Percentiles rank a stretch among this genome's conserved stretches.
phyloP scores from a whole-genome alignment of 2,113 vertebrate species.

The Daboia siamensis region DNA sequence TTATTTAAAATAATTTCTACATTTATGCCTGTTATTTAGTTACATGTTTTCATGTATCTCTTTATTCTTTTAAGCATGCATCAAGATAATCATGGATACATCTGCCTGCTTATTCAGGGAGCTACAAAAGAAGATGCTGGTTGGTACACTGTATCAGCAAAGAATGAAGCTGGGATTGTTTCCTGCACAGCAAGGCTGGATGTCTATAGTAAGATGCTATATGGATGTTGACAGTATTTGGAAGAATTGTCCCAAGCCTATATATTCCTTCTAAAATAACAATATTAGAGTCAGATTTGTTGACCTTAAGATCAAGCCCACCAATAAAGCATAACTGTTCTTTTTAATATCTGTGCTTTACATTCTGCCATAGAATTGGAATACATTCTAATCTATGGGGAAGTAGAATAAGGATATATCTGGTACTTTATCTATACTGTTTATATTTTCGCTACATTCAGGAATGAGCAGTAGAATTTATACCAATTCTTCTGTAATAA shows the following conservation, averaged over 20 bases:
- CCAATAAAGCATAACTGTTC: background rate
- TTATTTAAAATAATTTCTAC: background rate
- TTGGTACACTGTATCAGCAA: slow-evolving; percentile 97
- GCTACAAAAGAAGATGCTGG: slow-evolving; percentile 92
- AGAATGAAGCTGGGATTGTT: slow-evolving; percentile 95
- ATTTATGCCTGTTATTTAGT: slow-evolving; percentile 1
- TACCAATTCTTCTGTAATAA: background rate
- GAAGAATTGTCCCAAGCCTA: background rate
- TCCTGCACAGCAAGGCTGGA: slow-evolving; percentile 95
- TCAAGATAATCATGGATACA: slow-evolving; percentile 93
- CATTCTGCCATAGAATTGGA: background rate
- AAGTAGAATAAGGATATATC: background rate
- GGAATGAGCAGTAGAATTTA: background rate
- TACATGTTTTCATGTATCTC: slow-evolving; percentile 9
- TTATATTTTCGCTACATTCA: background rate
- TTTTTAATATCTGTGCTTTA: background rate
- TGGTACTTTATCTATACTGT: background rate
- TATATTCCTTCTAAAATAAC: background rate
- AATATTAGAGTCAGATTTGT: background rate
- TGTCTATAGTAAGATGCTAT: slow-evolving; percentile 81
- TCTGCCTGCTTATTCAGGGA: slow-evolving; percentile 97
- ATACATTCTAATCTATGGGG: background rate
- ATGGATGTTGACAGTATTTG: background rate
- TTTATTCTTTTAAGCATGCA: slow-evolving; percentile 82
- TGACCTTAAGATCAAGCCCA: too few species aligned